Base-by-base conservation (phyloP, 2,797 vertebrate genomes). In the Tragelaphus oryx region DNA sequence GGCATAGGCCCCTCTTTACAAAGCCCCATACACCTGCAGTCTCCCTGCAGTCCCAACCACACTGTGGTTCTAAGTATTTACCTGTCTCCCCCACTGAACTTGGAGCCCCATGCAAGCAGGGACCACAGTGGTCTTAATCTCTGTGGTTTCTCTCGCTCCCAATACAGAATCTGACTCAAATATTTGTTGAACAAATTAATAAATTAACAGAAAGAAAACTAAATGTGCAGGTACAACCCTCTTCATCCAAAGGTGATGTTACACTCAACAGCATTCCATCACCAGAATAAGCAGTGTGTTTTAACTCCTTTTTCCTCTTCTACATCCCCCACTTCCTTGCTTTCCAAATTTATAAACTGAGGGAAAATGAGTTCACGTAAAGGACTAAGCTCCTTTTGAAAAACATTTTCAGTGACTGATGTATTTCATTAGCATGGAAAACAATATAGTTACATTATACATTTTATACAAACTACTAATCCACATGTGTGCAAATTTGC, bases 371-470 rank as follows among this genome's bases (percentile, higher is more conserved):
- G 80, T 76, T 95, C 84, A 71, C 14, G 13, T 44, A 71, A 60
- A 90, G 71, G 26, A 33, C 85, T 60, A 46, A 18, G 55, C n/a
- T 68, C 75, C 89, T 85, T 54, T 82, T 71, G 76, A 75, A 54
- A 92, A 74, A 80, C 86, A 28, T 8, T 30, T 83, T 52, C 75
- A 55, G 44, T 91, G 95, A 89, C 94, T 88, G 94, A 87, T 75
- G 90, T 93, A 89, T 94, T 96, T 93, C 92, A 96, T 96, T 95
- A 97, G 71, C 87, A 93, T 80, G 3, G 79, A 92, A 93, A 97
- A 96, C 68, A 91, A 87, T 68, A 93, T 28, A 68, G 93, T 71
- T 94, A 78, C 54, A 68, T 89, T 97, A 82, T 75, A 87, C 17
- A 50, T 95, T 97, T 95, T 92, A 94, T 90, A 90, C 59, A 87